phyloP scores from a whole-genome alignment of 2,797 vertebrate genomes.

The Hylomyscus alleni region DNA sequence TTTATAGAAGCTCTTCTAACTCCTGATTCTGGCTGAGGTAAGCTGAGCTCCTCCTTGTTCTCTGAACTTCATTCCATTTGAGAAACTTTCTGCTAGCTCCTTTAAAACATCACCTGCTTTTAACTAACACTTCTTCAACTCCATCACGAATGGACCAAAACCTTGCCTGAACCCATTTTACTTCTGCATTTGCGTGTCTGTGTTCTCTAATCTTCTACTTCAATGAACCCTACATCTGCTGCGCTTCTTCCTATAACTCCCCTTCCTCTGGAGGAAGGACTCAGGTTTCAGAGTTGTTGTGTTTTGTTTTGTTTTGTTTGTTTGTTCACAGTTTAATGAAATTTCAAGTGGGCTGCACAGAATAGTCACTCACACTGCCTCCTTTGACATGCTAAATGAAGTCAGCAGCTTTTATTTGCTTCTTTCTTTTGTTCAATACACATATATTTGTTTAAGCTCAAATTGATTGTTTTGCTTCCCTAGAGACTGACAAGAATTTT shows the following conservation, averaged over 20 bases:
- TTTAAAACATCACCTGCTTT: background rate
- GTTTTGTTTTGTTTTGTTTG: background rate
- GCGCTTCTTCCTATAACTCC: too few relatives aligned
- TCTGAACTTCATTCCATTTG: background rate
- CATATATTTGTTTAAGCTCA: slow-evolving; percentile 72
- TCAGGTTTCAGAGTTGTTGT: background rate
- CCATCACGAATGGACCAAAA: background rate
- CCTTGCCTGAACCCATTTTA: background rate
- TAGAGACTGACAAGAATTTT: slow-evolving; percentile 45
- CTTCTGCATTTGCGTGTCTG: background rate
- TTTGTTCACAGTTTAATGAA: slow-evolving; percentile 12
- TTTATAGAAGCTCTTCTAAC: background rate
- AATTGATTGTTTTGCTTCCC: slow-evolving; percentile 61
- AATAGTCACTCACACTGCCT: background rate
- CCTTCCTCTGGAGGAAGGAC: background rate
- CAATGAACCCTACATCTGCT: background rate
- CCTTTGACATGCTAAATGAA: slow-evolving; percentile 46
- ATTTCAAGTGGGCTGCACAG: background rate
- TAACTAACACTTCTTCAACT: background rate
- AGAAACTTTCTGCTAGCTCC: background rate
- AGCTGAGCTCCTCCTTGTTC: background rate
- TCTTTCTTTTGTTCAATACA: slow-evolving; percentile 63
- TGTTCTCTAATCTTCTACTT: slow-evolving; percentile 4
- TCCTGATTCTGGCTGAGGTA: background rate
- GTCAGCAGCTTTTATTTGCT: slow-evolving; percentile 54